Evolutionary conservation across 2,888 invertebrate genomes (phyloP), one percentile per base, ranked within the genome.

Genomic region (Aspidiotus destructor): DNA sequence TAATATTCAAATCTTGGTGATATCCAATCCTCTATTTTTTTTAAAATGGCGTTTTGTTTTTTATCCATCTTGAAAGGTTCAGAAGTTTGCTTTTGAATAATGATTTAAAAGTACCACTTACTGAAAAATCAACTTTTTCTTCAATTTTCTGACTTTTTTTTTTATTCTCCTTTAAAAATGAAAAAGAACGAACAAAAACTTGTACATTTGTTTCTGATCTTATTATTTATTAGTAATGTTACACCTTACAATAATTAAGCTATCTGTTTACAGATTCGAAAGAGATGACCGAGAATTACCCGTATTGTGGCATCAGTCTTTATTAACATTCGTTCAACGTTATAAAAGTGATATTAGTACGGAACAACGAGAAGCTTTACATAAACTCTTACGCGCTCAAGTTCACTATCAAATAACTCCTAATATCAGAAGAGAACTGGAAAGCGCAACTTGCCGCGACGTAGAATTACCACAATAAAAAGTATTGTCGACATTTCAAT

Each of bases 261-360:
- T 71, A 9, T 55, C 52, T 77, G 16, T 40, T 68, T 76, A 62
- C 75, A 92, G 94, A 75, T 95, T 97, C 78, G 86, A 88, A 77
- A 81, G 81, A 72, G 96, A 97, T 75, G 80, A 80, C 62, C 84
- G 95, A 69, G 86, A 86, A 73, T 80, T 99, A 75, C 98, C 99
- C 1, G 95, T 98, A 7, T 78, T 98, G 70, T 99, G 98, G 99
- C 97, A 99, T 78, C 98, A 98, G 78, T 86, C 92, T 55, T 80
- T 99, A 53, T 79, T 99, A 68, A 89, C 94, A 7, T 96, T 99
- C 81, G 88, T 88, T 0, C 95, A 98, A 79, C 84, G 94, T 62
- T 99, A 99, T 78, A 97, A 97, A 79, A 86, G 89, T 70, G 95
- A 97, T 77, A 86, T 99, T 72, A 93, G 92, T 53, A 84, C 86